A percentile compares a stretch with the other conserved stretches of the same genome.
These are phyloP conservation scores for Donacobius atricapilla DNA, from an alignment of 2,113 vertebrate genomes.

Conservation along the genomic window DNA sequence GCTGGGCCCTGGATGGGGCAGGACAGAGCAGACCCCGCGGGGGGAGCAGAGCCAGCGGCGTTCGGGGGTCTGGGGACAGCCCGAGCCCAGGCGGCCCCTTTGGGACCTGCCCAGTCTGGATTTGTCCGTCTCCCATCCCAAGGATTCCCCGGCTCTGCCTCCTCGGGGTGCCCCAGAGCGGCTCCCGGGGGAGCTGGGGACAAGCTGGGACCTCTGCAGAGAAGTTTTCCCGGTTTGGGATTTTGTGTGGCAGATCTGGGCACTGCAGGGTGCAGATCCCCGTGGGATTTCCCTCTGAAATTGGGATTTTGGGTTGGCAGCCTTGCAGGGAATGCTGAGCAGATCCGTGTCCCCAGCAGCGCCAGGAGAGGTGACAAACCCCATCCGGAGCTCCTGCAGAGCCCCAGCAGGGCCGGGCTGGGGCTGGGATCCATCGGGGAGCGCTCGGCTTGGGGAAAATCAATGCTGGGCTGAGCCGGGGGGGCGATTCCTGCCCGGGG, in stretches of 20 bases:
- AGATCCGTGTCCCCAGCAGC: fast-evolving
- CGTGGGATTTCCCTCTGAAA: no score
- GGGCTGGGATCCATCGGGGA: no score
- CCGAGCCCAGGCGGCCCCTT: not conserved
- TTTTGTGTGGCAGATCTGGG: no score
- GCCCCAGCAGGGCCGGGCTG: fast-evolving
- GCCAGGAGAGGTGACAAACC: not conserved
- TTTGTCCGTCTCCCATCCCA: not conserved
- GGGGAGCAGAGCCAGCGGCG: not conserved
- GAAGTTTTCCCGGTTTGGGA: fast-evolving
- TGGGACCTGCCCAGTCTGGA: fast-evolving
- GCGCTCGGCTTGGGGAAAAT: no score
- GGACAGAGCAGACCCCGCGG: not conserved
- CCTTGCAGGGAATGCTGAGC: fast-evolving
- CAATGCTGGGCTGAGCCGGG: no score
- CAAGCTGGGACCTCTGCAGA: fast-evolving
- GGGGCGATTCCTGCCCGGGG: no score
- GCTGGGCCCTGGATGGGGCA: not conserved
- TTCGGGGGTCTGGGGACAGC: not conserved
- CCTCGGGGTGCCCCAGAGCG: fast-evolving
- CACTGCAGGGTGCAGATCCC: no score
- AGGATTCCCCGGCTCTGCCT: not conserved
- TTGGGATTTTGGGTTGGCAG: no score
- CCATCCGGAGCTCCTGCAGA: fast-evolving
- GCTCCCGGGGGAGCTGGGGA: fast-evolving